Evolutionary conservation across 2,113 vertebrate species (phyloP), one percentile per base, ranked within the genome.

Genomic region (Fregata magnificens): DNA sequence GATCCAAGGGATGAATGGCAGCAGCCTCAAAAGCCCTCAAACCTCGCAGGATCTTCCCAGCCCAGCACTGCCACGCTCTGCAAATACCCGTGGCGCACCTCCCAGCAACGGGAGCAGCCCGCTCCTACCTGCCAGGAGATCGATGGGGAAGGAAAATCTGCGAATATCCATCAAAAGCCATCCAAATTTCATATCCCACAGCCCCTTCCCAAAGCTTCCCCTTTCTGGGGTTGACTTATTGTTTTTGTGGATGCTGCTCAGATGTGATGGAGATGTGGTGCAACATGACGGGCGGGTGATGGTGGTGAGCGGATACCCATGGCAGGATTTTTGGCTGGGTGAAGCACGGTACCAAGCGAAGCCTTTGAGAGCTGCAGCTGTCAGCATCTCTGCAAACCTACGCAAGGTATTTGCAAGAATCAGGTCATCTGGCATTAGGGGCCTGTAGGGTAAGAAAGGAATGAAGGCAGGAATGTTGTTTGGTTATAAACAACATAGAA

Each of bases 401-500:
- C 0, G 0, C 52, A 58, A 93, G 87, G 91, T 86, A 94, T 89
- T 82, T 65, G 66, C 45, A 95, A 85, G 66, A 66, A 76, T 73
- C 73, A 89, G 91, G 70, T 91, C 89, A 95, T 93, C 83, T 94
- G 89, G 84, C 40, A 69, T 58, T 34, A 87, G 53, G 31, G 82
- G 74, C 38, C 84, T 82, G 94, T 9, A 80, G 55, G 50, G 82
- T 90, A 77, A 86, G 82, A 77, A 93, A 90, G 70, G 89, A 95
- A 95, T 59, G 58, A 70, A 90, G 83, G 81, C 65, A 93, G 81
- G 93, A 95, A 90, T 79, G 73, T 69, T 85, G 84, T 66, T 94
- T 91, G 56, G 93, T 85, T 96, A 89, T 87, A 94, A 97, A 94
- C 93, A 95, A 89, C 38, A 49, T 7, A 16, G 53, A 5, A 31